Percentiles rank a stretch among this genome's conserved stretches.
Evolutionary conservation across 1,140 invertebrate species (phyloP).

Genomic region (Oedothorax gibbosus): DNA sequence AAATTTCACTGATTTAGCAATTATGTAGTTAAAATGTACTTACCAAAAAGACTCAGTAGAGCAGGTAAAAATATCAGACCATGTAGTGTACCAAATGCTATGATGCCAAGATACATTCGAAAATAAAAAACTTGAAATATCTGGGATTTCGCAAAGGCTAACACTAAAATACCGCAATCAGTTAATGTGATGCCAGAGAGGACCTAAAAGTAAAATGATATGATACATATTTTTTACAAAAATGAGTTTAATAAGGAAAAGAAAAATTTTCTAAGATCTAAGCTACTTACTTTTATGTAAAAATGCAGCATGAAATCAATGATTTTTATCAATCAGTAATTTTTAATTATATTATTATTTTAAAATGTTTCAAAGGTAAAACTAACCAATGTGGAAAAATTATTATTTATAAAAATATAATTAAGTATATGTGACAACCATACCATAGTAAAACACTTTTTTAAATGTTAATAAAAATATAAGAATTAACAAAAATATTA

Average conservation of each 20-base stretch:
- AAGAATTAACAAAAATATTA: no score
- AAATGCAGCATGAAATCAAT: neutral
- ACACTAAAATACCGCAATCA: constrained; percentile 73
- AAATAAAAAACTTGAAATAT: constrained; percentile 75
- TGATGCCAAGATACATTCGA: constrained; percentile 74
- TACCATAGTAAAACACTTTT: no score
- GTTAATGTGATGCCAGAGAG: constrained; percentile 75
- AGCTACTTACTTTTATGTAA: neutral
- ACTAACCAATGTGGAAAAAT: no score
- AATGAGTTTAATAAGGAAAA: no score
- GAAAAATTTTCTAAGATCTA: no score
- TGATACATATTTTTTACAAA: neutral
- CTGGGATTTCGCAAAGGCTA: constrained; percentile 74
- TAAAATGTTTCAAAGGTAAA: no score
- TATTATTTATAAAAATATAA: no score
- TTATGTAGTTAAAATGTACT: neutral
- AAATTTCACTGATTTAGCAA: no score
- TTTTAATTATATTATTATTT: no score
- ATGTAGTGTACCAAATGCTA: constrained; percentile 73
- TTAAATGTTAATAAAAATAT: no score
- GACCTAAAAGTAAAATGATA: constrained; percentile 66
- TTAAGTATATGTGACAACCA: no score
- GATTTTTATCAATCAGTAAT: no score
- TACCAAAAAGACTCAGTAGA: constrained; percentile 71
- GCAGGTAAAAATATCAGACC: constrained; percentile 74